A percentile compares a stretch with the other conserved stretches of the same genome.
Conservation (phyloP, 2,888 invertebrate genomes). For the Asteroscopus sphinx region DNA sequence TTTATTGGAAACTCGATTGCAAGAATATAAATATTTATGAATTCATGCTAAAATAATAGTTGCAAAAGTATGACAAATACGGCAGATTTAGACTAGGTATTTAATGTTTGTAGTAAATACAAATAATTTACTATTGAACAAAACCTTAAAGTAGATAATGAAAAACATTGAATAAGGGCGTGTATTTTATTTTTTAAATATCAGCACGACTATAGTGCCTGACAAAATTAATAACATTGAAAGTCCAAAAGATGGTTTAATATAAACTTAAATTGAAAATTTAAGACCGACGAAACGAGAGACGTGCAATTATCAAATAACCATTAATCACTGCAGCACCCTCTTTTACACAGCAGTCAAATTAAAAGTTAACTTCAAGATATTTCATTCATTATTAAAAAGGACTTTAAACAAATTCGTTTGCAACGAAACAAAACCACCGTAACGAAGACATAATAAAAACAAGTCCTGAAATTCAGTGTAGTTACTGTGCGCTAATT, state of each 20-base stretch:
- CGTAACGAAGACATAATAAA: constrained; percentile 70
- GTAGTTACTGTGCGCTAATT: constrained; percentile 76
- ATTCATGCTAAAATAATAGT: constrained; percentile 52
- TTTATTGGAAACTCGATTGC: constrained; percentile 70
- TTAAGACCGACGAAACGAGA: constrained; percentile 9
- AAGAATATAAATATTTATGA: constrained; percentile 68
- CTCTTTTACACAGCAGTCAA: constrained; percentile 28
- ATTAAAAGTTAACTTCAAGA: constrained; percentile 57
- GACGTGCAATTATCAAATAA: constrained; percentile 38
- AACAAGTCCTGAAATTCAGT: constrained; percentile 67
- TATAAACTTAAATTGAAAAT: constrained; percentile 15
- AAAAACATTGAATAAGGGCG: too few relatives aligned
- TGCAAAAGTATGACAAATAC: constrained; percentile 31
- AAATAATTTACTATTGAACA: not conserved
- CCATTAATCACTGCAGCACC: constrained; percentile 53
- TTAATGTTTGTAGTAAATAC: too few relatives aligned
- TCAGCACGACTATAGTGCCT: not conserved
- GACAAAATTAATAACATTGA: not conserved
- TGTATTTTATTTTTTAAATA: too few relatives aligned
- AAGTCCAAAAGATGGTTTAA: not conserved
- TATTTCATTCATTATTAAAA: constrained; percentile 65
- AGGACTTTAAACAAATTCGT: constrained; percentile 56
- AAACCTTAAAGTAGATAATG: not conserved
- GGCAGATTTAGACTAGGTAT: constrained; percentile 9
- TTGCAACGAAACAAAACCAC: constrained; percentile 60